Percentiles rank a stretch among this genome's conserved stretches.
These are phyloP conservation scores for Premnoplex brunnescens DNA, from an alignment of 2,797 vertebrate genomes.

Conservation along the genomic window DNA sequence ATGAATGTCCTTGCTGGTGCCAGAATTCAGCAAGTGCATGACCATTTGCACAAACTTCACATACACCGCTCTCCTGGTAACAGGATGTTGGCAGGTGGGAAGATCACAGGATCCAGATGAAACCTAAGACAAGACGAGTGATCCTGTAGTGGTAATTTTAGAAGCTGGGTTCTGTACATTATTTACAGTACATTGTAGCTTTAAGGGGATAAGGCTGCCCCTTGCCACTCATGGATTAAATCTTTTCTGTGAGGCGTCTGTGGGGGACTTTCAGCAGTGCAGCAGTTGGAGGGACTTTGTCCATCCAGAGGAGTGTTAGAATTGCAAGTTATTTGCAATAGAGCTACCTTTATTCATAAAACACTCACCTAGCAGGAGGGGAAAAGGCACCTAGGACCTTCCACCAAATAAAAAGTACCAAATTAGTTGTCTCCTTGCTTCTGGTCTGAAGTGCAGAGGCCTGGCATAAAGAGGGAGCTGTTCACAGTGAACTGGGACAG, in stretches of 20 bases:
- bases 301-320: not conserved
- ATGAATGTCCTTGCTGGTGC: not conserved
- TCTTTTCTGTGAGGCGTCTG: not conserved
- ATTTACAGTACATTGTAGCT: slow-evolving; percentile 58
- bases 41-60: slow-evolving; percentile 40
- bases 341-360: not conserved
- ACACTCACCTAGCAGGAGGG: accelerated
- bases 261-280: not conserved
- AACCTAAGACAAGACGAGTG: slow-evolving; percentile 36
- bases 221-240: not conserved
- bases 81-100: slow-evolving; percentile 65
- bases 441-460: not conserved
- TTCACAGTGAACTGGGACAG: not conserved
- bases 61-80: slow-evolving; percentile 33
- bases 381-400: not conserved
- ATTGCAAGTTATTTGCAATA: not conserved
- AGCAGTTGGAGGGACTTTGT: not conserved
- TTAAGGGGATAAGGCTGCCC: slow-evolving; percentile 13
- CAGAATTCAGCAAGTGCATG: slow-evolving; percentile 44
- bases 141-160: slow-evolving; percentile 55
- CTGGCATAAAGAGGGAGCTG: not conserved
- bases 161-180: slow-evolving; percentile 56
- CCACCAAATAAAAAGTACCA: not conserved
- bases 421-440: not conserved
- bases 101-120: slow-evolving; percentile 63